These are phyloP conservation scores for Apodemia zela DNA, from an alignment of 2,888 invertebrate genomes.

Conservation along the genomic window DNA sequence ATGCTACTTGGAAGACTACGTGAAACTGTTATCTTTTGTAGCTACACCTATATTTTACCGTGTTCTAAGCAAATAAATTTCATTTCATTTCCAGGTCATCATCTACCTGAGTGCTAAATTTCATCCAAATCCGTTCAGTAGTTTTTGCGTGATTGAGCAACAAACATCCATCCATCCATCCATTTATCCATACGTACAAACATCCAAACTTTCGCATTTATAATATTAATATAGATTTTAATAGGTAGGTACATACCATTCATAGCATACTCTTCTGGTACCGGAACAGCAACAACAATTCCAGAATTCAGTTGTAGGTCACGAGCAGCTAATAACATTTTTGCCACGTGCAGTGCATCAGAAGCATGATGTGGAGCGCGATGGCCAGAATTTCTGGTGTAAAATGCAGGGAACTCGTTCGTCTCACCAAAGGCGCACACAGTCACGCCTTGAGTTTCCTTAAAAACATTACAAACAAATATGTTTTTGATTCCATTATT, in stretches of 20 bases:
- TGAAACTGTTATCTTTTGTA: too few relatives aligned
- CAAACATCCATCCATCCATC: too few relatives aligned
- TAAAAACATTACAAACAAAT: slow-evolving; percentile 18
- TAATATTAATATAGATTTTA: too few relatives aligned
- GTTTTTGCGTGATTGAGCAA: too few relatives aligned
- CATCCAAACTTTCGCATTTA: too few relatives aligned
- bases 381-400: slow-evolving; percentile 87
- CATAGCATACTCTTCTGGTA: slow-evolving; percentile 86
- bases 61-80: too few relatives aligned
- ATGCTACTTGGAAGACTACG: too few relatives aligned
- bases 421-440: slow-evolving; percentile 88
- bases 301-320: slow-evolving; percentile 83
- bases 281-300: slow-evolving; percentile 93
- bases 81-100: too few relatives aligned
- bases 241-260: slow-evolving; percentile 71
- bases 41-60: too few relatives aligned
- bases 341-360: slow-evolving; percentile 85
- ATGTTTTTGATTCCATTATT: neutral
- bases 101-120: too few relatives aligned
- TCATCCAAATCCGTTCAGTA: too few relatives aligned
- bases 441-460: slow-evolving; percentile 97
- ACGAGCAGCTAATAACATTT: slow-evolving; percentile 80
- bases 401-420: slow-evolving; percentile 95
- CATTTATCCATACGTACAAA: too few relatives aligned
- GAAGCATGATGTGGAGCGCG: slow-evolving; percentile 85